Percentiles rank a stretch among this genome's conserved stretches.
Conservation (phyloP, 2,797 vertebrate genomes). For the Rhabdomys pumilio region DNA sequence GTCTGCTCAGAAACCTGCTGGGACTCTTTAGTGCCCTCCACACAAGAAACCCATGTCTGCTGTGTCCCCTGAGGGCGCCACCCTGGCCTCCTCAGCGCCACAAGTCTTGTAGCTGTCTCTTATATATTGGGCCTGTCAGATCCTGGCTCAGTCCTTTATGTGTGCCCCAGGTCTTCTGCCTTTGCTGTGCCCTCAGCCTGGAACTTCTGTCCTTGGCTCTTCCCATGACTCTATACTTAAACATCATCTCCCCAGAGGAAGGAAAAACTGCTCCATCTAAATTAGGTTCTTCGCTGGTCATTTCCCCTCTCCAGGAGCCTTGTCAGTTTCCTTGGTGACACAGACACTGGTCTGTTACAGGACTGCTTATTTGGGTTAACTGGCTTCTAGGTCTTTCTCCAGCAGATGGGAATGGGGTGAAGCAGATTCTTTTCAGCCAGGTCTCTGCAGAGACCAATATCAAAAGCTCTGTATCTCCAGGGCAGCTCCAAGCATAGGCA, state of each 20-base stretch:
- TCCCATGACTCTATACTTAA: slow-evolving; percentile 2
- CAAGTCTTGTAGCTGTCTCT: background rate
- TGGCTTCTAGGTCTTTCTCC: slow-evolving; percentile 8
- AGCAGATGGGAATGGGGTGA: background rate
- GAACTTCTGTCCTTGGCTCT: background rate
- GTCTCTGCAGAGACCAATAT: background rate
- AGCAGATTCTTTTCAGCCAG: background rate
- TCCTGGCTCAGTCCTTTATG: background rate
- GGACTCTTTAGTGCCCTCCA: background rate
- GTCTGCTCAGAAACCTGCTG: background rate
- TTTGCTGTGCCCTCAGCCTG: background rate
- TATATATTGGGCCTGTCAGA: accelerated
- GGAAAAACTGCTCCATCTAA: background rate
- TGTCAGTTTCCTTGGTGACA: slow-evolving; percentile 69
- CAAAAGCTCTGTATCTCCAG: background rate
- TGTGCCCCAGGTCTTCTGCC: background rate
- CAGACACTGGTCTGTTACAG: slow-evolving; percentile 15
- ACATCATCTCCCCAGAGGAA: slow-evolving; percentile 56
- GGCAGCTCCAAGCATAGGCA: background rate
- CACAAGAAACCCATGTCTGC: background rate
- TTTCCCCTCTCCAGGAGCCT: slow-evolving; percentile 33
- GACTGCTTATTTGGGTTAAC: slow-evolving; percentile 8
- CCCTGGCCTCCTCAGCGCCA: accelerated
- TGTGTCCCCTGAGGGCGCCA: accelerated
- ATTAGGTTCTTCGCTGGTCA: slow-evolving; percentile 13